Base-by-base conservation (phyloP, 2,113 vertebrate species). In the Xerus inauris region DNA sequence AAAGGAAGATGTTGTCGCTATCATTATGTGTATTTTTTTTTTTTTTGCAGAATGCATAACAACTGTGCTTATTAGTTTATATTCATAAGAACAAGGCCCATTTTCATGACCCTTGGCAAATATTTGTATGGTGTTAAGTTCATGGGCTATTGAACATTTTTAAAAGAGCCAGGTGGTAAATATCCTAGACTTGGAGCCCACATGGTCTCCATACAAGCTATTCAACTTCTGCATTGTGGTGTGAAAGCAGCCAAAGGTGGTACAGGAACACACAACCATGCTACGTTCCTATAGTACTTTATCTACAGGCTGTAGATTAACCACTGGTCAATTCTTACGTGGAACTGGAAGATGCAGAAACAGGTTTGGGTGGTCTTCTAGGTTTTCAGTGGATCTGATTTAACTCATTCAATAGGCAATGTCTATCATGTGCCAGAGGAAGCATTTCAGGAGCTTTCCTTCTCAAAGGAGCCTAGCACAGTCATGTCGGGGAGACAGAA, bases 41-140 rank as follows among this genome's bases (percentile, higher is more conserved):
- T 38, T 94, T 94, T 92, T 89, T 89, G 76, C 35, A 76, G 57
- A 77, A 84, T 54, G 59, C 26, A 54, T 64, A 35, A 35, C 54
- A 82, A 57, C 79, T 32, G 42, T 32, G 64, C 11, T 83, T 82
- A 19, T 26, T 81, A 59, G 73, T 47, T 92, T 83, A 73, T 38
- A 89, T 65, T 96, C 24, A 13, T 51, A 65, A 89, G 57, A 85
- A 76, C 22, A 87, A 92, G 11, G 20, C 35, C 32, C 14, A 42
- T 76, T 81, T 83, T 54, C 19, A 87, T 8, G 8, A 73, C 16
- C 30, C 40, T 62, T 40, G 57, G 67, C 16, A 89, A 89, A 87
- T n/a, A 77, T 8, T 24, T 32, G 11, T 0, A 73, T 6, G 26
- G n/a, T 62, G 40, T 64, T 35, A 77, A 94, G 40, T 65, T 95